phyloP scores from a whole-genome alignment of 2,888 invertebrate genomes.

The Acleris emargana region DNA sequence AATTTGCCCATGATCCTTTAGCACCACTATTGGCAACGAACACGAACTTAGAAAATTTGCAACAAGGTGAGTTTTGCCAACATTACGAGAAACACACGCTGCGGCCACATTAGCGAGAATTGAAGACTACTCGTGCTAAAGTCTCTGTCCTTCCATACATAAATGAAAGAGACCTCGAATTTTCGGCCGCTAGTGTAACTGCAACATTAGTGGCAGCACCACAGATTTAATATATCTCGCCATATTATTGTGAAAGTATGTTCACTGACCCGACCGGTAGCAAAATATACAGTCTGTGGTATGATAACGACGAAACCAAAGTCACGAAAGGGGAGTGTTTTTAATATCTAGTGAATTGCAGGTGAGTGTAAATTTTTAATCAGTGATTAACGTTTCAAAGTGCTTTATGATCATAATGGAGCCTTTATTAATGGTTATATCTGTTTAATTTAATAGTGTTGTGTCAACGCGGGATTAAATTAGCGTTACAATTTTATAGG shows the following conservation, averaged over 20 bases:
- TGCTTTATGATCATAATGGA: slow-evolving; percentile 21
- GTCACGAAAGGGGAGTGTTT: slow-evolving; percentile 50
- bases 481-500: slow-evolving; percentile 25
- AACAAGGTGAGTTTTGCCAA: no score
- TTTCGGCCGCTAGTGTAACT: no score
- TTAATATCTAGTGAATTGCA: slow-evolving; percentile 49
- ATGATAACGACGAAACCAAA: slow-evolving; percentile 36
- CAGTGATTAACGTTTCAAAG: slow-evolving; percentile 30
- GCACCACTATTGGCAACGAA: no score
- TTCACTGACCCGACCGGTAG: slow-evolving; percentile 6
- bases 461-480: slow-evolving; percentile 26
- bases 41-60: no score
- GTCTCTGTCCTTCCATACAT: no score
- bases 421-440: slow-evolving; percentile 2
- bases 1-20: no score
- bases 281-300: slow-evolving; percentile 34
- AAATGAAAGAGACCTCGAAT: no score
- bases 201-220: background rate
- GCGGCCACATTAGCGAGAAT: no score
- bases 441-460: slow-evolving; percentile 22
- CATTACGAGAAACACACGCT: no score
- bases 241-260: slow-evolving; percentile 22
- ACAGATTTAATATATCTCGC: slow-evolving; percentile 20
- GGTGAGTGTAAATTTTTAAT: slow-evolving; percentile 42
- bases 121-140: no score